These are phyloP conservation scores for Thera britannica DNA, from an alignment of 2,888 invertebrate genomes.

Conservation along the genomic window DNA sequence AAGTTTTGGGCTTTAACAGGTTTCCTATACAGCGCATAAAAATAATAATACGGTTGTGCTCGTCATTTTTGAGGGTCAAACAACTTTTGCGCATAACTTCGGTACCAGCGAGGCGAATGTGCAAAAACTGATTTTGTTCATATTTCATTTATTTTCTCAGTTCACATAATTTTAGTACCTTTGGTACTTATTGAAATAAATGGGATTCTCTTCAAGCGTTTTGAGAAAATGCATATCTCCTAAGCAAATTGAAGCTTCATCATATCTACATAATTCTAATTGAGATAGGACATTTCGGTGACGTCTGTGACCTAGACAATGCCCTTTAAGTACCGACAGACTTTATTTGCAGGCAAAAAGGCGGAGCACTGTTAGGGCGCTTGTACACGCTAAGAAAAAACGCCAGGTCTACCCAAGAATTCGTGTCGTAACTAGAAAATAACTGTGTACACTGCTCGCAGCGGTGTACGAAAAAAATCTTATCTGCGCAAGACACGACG, in stretches of 20 bases:
- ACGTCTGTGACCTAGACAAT: background rate
- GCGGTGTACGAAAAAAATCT: no score
- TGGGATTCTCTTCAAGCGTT: no score
- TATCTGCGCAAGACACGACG: no score
- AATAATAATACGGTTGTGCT: conserved; percentile 24
- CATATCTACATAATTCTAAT: background rate
- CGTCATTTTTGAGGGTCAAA: conserved; percentile 40
- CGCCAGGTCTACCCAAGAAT: no score
- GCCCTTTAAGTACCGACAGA: conserved; percentile 4
- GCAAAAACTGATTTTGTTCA: conserved; percentile 8
- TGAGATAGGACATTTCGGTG: conserved; percentile 16
- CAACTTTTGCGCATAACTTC: conserved; percentile 32
- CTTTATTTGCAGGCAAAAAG: no score
- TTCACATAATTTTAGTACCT: background rate
- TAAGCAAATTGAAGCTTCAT: no score
- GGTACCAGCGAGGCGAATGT: conserved; percentile 1
- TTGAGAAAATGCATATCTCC: no score
- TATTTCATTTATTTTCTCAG: conserved; percentile 3
- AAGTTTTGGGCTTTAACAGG: conserved; percentile 44
- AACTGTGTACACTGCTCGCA: no score
- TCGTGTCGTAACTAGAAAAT: no score
- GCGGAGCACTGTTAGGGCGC: no score
- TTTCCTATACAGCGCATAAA: conserved; percentile 26
- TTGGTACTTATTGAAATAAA: background rate
- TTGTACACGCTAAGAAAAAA: no score